Evolutionary conservation across 1,140 invertebrate genomes (phyloP).

Genomic region (Macrobrachium nipponense): DNA sequence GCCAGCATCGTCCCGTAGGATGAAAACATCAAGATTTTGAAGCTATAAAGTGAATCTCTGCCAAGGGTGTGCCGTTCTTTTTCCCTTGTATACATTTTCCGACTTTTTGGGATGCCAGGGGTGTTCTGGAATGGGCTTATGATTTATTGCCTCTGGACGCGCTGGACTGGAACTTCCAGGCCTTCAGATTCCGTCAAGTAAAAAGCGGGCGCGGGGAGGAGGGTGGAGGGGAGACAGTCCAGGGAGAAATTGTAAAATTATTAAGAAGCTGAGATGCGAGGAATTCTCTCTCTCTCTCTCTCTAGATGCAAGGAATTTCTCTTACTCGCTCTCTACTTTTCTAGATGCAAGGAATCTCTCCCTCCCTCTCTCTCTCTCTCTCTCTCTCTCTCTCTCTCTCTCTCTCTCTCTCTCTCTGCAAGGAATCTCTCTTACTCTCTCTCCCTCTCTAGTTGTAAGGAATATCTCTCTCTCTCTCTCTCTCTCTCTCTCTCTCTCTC

Average conservation of each 20-base stretch:
- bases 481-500: too few relatives aligned
- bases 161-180: conserved; percentile 60
- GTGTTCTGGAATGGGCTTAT: conserved; percentile 63
- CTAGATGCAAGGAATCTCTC: too few relatives aligned
- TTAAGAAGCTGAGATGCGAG: conserved; percentile 32
- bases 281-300: too few relatives aligned
- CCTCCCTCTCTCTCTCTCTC: too few relatives aligned
- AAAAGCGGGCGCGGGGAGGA: conserved; percentile 43
- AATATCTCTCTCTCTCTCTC: too few relatives aligned
- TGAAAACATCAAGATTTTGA: background rate
- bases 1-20: too few relatives aligned
- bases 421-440: too few relatives aligned
- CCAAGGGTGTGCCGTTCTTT: conserved; percentile 31
- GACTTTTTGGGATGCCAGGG: conserved; percentile 64
- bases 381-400: too few relatives aligned
- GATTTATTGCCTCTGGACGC: conserved; percentile 63
- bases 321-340: too few relatives aligned
- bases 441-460: too few relatives aligned
- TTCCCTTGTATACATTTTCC: conserved; percentile 64
- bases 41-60: conserved; percentile 52
- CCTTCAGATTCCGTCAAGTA: conserved; percentile 62
- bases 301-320: too few relatives aligned
- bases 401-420: background rate
- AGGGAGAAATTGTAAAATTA: conserved; percentile 43
- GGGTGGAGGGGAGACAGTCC: conserved; percentile 27